phyloP scores from a whole-genome alignment of 2,113 vertebrate genomes.

The Nycticebus coucang region DNA sequence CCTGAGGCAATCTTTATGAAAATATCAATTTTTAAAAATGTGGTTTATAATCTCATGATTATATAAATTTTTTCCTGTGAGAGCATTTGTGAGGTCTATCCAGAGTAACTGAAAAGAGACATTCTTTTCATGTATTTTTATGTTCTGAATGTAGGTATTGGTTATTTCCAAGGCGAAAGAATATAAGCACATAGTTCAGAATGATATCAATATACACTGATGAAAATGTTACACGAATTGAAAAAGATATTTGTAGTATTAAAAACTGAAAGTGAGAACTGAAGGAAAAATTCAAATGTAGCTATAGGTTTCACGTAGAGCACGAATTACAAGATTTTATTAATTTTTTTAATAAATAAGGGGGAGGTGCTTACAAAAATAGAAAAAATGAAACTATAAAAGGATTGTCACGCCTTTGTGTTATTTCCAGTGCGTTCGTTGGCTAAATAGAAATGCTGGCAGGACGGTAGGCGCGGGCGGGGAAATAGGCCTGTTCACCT shows the following conservation, averaged over 20 bases:
- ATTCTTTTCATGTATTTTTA: neutral
- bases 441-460: neutral
- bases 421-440: neutral
- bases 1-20: neutral
- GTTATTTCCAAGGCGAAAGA: neutral
- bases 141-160: neutral
- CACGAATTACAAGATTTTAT: neutral
- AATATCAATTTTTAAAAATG: neutral
- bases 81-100: neutral
- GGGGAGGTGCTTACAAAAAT: neutral
- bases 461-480: fast-evolving
- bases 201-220: neutral
- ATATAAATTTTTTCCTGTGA: neutral
- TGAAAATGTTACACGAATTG: neutral
- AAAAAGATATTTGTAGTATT: neutral
- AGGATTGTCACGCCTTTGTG: neutral
- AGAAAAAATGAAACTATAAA: neutral
- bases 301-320: neutral
- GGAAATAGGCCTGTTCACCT: neutral
- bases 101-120: neutral
- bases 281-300: neutral
- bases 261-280: neutral
- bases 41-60: neutral
- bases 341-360: slow-evolving; percentile 7
- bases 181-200: no score